Evolutionary conservation across 2,888 invertebrate genomes (phyloP).

Genomic region (Caprella mutica): DNA sequence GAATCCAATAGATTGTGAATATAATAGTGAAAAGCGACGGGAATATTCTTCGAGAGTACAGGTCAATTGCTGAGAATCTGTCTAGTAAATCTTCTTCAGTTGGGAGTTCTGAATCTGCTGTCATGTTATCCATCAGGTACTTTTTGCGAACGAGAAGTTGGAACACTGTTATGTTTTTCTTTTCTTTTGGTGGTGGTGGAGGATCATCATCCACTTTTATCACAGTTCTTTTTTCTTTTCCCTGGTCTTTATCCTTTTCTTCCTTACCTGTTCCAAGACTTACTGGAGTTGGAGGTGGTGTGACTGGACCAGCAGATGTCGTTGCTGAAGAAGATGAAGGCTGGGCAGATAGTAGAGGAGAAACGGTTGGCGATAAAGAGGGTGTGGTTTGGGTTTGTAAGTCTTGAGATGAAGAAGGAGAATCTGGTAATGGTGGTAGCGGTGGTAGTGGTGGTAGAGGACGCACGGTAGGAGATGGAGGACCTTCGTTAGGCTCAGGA

Average conservation of each 20-base stretch:
- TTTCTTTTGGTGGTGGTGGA: constrained; percentile 11
- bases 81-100: constrained; percentile 31
- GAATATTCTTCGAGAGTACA: constrained; percentile 31
- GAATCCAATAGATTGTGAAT: constrained; percentile 30
- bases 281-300: not conserved
- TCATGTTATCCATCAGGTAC: constrained; percentile 31
- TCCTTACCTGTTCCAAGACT: no score
- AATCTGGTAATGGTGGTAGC: no score
- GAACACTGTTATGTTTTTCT: constrained; percentile 19
- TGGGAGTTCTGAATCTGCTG: constrained; percentile 17
- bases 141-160: constrained; percentile 21
- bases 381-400: no score
- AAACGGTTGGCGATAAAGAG: no score
- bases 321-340: not conserved
- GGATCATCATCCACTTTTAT: constrained; percentile 18
- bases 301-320: not conserved
- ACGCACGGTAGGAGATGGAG: no score
- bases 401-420: no score
- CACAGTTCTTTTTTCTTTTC: no score
- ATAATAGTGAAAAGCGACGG: constrained; percentile 29
- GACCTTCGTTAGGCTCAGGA: no score
- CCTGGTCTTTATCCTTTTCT: no score
- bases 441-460: no score
- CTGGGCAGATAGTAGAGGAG: no score
- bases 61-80: constrained; percentile 31